Evolutionary conservation across 2,888 invertebrate genomes (phyloP).

Genomic region (Cheilosia soror): DNA sequence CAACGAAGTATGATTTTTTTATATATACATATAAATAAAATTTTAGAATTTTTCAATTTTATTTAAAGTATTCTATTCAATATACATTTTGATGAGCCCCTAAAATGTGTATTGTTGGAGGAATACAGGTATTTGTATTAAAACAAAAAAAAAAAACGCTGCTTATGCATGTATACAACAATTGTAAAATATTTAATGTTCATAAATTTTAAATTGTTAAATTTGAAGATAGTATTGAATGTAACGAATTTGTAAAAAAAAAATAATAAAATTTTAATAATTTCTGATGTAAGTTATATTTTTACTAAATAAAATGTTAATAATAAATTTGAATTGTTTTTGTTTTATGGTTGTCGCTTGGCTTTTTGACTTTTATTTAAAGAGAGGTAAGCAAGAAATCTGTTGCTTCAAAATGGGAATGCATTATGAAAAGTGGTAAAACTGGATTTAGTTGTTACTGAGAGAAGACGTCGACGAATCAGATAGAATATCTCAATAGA

Average conservation of each 20-base stretch:
- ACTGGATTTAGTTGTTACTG: too few species aligned
- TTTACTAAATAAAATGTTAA: slow-evolving; percentile 59
- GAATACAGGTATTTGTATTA: neutral
- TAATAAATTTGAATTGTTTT: neutral
- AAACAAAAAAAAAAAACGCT: neutral
- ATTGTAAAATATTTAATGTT: neutral
- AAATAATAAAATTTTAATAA: slow-evolving; percentile 14
- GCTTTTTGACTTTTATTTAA: too few species aligned
- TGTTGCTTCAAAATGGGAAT: too few species aligned
- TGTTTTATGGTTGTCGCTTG: neutral
- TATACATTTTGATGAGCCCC: slow-evolving; percentile 70
- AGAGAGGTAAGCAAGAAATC: too few species aligned
- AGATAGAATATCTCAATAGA: too few species aligned
- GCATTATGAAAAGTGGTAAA: too few species aligned
- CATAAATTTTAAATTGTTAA: slow-evolving; percentile 10
- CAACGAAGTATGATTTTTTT: slow-evolving; percentile 48
- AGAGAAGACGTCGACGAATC: too few species aligned
- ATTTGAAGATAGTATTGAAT: neutral
- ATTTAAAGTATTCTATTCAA: slow-evolving; percentile 20
- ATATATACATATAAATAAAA: neutral
- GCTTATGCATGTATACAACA: slow-evolving; percentile 1
- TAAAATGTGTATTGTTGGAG: slow-evolving; percentile 62
- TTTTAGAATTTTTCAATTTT: neutral
- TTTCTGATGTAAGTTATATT: slow-evolving; percentile 41
- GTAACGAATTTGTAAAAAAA: slow-evolving; percentile 13